phyloP scores from a whole-genome alignment of 2,113 vertebrate species.

The Ceuthmochares aereus region DNA sequence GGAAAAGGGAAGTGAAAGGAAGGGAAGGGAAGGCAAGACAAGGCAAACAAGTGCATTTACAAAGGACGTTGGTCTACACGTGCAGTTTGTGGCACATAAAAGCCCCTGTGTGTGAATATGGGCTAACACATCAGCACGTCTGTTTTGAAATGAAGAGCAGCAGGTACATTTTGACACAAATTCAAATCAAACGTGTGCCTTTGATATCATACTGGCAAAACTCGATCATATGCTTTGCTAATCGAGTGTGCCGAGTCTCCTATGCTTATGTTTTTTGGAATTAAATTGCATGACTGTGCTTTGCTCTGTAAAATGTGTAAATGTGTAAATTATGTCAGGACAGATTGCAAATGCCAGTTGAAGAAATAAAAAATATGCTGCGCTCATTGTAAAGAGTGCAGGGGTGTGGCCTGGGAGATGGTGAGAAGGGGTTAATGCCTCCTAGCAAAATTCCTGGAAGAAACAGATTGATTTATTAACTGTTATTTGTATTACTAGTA shows the following conservation, averaged over 20 bases:
- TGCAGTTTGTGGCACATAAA: constrained; percentile 35
- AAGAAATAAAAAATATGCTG: constrained; percentile 83
- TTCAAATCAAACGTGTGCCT: constrained; percentile 60
- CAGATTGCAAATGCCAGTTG: constrained; percentile 80
- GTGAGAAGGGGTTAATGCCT: constrained; percentile 67
- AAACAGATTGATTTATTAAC: constrained; percentile 66
- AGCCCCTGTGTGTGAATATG: background rate
- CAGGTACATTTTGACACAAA: constrained; percentile 58
- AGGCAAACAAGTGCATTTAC: constrained; percentile 58
- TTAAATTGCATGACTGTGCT: constrained; percentile 80
- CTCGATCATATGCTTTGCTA: constrained; percentile 66
- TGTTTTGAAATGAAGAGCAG: constrained; percentile 47
- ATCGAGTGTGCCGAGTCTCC: constrained; percentile 73
- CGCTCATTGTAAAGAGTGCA: constrained; percentile 67
- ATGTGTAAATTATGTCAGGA: constrained; percentile 84
- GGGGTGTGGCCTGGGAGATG: constrained; percentile 69
- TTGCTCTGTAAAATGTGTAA: constrained; percentile 83
- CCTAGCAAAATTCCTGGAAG: constrained; percentile 49
- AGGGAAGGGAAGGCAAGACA: no score
- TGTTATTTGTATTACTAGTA: constrained; percentile 67
- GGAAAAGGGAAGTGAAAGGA: background rate
- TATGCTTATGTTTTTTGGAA: constrained; percentile 83
- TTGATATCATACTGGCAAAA: constrained; percentile 65
- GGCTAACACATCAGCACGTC: constrained; percentile 46
- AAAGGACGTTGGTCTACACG: constrained; percentile 71